A percentile compares a stretch with the other conserved stretches of the same genome.
Evolutionary conservation across 2,888 invertebrate species (phyloP).

Genomic region (Diogma glabrata): DNA sequence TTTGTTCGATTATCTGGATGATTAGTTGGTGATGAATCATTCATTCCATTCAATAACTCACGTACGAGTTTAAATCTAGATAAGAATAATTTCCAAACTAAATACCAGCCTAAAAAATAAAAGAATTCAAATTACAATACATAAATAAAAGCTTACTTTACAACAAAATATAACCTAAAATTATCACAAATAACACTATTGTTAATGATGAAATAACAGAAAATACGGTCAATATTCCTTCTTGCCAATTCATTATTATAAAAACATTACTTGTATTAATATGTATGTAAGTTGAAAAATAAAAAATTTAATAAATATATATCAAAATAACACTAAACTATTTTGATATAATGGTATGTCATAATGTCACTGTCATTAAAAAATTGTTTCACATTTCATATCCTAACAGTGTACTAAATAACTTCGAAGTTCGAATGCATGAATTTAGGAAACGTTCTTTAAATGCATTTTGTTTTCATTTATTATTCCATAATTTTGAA

Average conservation of each 20-base stretch:
- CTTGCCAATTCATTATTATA: constrained; percentile 29
- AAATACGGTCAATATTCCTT: constrained; percentile 39
- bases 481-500: too few relatives aligned
- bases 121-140: constrained; percentile 9
- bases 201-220: constrained; percentile 44
- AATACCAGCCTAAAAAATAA: constrained; percentile 68
- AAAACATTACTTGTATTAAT: too few relatives aligned
- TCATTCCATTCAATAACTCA: constrained; percentile 66
- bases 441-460: too few relatives aligned
- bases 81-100: constrained; percentile 83
- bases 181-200: constrained; percentile 44
- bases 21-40: constrained; percentile 51
- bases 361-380: too few relatives aligned
- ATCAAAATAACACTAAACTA: too few relatives aligned
- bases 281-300: too few relatives aligned
- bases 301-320: too few relatives aligned
- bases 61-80: constrained; percentile 79
- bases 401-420: too few relatives aligned
- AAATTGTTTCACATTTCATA: too few relatives aligned
- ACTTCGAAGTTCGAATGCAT: too few relatives aligned
- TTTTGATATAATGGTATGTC: too few relatives aligned
- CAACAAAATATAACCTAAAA: constrained; percentile 41
- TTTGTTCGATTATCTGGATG: constrained; percentile 28
- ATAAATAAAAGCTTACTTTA: constrained; percentile 1
- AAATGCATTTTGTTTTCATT: too few relatives aligned